A percentile compares a stretch with the other conserved stretches of the same genome.
Conservation (phyloP, 2,113 vertebrate species). For the Mirza zaza region DNA sequence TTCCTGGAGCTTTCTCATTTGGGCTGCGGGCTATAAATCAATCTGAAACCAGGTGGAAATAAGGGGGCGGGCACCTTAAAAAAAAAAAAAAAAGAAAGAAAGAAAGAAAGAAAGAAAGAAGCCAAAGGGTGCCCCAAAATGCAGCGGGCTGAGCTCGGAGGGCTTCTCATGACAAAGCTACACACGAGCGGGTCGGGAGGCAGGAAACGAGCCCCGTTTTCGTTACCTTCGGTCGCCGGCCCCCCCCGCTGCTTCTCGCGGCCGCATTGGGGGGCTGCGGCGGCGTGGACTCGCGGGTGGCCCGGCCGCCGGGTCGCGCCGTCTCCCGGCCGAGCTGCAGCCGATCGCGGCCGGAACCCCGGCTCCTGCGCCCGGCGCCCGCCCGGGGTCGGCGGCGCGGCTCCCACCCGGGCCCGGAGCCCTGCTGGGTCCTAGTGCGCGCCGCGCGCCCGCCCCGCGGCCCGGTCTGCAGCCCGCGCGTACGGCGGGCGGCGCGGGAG, state of each 20-base stretch:
- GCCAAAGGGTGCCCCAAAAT: slow-evolving; percentile 55
- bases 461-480: slow-evolving; percentile 53
- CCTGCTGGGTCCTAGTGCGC: slow-evolving; percentile 87
- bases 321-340: slow-evolving; percentile 81
- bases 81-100: not conserved
- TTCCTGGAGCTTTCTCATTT: not conserved
- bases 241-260: slow-evolving; percentile 77
- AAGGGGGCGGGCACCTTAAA: not conserved
- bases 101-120: too few species aligned
- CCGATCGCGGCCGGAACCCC: slow-evolving; percentile 82
- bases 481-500: not conserved
- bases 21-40: slow-evolving; percentile 55
- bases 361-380: slow-evolving; percentile 80
- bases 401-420: slow-evolving; percentile 76
- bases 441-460: slow-evolving; percentile 33
- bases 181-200: slow-evolving; percentile 67
- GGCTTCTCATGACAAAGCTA: slow-evolving; percentile 75
- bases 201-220: slow-evolving; percentile 76
- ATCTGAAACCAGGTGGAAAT: slow-evolving; percentile 37
- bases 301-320: slow-evolving; percentile 74
- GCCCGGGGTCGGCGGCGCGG: slow-evolving; percentile 81
- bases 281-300: slow-evolving; percentile 73
- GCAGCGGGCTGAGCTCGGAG: slow-evolving; percentile 58
- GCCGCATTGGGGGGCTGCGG: slow-evolving; percentile 76
- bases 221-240: slow-evolving; percentile 85